Conservation (phyloP, 2,113 vertebrate genomes). For the Struthidea cinerea region DNA sequence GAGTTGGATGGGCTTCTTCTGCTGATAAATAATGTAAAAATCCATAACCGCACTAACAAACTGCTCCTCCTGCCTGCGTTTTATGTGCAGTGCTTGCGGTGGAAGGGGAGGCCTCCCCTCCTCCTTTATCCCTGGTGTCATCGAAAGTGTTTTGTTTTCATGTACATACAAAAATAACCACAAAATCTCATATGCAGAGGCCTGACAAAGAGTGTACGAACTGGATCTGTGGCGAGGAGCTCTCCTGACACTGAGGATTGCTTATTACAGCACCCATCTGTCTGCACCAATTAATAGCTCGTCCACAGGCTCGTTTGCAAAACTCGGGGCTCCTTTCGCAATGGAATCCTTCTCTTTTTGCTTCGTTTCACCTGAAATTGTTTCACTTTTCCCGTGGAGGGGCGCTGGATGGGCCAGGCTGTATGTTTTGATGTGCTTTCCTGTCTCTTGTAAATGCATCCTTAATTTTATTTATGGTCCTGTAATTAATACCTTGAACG, state of each 20-base stretch:
- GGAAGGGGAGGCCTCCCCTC: neutral
- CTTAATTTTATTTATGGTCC: neutral
- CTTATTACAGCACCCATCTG: neutral
- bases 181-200: neutral
- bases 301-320: neutral
- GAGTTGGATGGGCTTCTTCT: neutral
- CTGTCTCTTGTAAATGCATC: neutral
- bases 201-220: neutral
- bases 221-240: neutral
- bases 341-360: neutral
- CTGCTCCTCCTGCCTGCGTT: neutral
- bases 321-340: neutral
- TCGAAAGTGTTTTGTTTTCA: neutral
- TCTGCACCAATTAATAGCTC: neutral
- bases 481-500: neutral
- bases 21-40: neutral
- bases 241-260: neutral
- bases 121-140: neutral
- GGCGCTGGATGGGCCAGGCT: neutral
- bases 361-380: neutral
- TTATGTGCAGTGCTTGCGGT: neutral
- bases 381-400: neutral
- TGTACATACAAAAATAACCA: neutral
- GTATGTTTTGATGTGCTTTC: accelerated
- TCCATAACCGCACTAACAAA: neutral